phyloP scores from a whole-genome alignment of 2,888 invertebrate species.

The Eledona agricola region DNA sequence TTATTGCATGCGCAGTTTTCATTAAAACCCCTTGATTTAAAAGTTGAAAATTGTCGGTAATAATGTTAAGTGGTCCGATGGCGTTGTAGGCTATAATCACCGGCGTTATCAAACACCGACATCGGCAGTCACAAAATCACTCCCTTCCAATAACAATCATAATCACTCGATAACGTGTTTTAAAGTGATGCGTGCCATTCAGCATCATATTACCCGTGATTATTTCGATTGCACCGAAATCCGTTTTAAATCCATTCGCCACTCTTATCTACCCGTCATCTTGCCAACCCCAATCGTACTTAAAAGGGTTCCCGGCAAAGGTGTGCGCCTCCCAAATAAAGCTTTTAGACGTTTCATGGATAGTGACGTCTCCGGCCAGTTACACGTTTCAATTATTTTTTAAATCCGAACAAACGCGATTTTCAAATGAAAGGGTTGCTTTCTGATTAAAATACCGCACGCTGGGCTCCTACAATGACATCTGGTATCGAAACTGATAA shows the following conservation, averaged over 20 bases:
- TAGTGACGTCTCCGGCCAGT: slow-evolving; percentile 44
- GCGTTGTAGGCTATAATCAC: slow-evolving; percentile 40
- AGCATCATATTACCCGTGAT: slow-evolving; percentile 49
- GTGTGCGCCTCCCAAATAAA: slow-evolving; percentile 40
- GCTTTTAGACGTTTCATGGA: slow-evolving; percentile 43
- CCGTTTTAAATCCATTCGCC: slow-evolving; percentile 48
- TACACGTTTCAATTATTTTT: slow-evolving; percentile 18
- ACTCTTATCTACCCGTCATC: slow-evolving; percentile 52
- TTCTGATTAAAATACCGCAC: slow-evolving; percentile 38
- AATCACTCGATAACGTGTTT: slow-evolving; percentile 43
- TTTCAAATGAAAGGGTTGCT: neutral
- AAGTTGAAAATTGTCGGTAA: slow-evolving; percentile 13
- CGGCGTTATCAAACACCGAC: slow-evolving; percentile 41
- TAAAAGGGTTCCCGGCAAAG: slow-evolving; percentile 46
- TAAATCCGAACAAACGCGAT: neutral
- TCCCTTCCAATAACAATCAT: slow-evolving; percentile 49
- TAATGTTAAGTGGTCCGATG: slow-evolving; percentile 20
- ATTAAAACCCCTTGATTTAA: slow-evolving; percentile 6
- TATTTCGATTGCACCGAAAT: slow-evolving; percentile 51
- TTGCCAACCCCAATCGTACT: slow-evolving; percentile 46
- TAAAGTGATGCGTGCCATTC: slow-evolving; percentile 49
- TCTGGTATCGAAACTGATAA: slow-evolving; percentile 48
- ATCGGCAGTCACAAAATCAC: slow-evolving; percentile 48
- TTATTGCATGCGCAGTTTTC: slow-evolving; percentile 1
- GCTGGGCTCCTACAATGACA: slow-evolving; percentile 45